These are phyloP conservation scores for Seira musarum DNA, from an alignment of 2,888 invertebrate genomes.

Conservation along the genomic window DNA sequence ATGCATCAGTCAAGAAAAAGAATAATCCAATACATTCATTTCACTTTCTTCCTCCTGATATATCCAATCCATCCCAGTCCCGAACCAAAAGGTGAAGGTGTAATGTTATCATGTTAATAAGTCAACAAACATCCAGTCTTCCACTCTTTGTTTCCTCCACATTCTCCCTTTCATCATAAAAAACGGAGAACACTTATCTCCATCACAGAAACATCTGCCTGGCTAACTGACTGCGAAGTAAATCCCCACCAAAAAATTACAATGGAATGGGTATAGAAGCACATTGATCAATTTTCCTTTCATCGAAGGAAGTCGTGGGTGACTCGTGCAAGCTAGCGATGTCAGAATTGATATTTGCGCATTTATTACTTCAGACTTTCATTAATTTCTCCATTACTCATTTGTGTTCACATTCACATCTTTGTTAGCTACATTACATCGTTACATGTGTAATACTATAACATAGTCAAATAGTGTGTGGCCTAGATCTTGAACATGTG, in stretches of 20 bases:
- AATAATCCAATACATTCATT: conserved; percentile 23
- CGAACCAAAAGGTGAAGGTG: conserved; percentile 29
- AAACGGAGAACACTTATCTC: conserved; percentile 38
- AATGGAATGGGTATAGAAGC: not conserved
- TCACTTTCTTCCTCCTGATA: no score
- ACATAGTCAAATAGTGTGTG: no score
- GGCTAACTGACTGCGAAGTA: conserved; percentile 28
- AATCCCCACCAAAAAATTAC: conserved; percentile 22
- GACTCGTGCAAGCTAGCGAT: no score
- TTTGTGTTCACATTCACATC: no score
- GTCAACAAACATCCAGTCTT: conserved; percentile 25
- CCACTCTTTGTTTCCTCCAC: not conserved
- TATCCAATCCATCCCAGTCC: not conserved
- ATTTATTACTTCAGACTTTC: conserved; percentile 39
- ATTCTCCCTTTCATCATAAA: conserved; percentile 25
- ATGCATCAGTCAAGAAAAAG: not conserved
- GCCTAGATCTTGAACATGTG: not conserved
- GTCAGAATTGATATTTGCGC: conserved; percentile 28
- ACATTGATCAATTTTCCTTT: conserved; percentile 37
- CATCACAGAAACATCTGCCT: conserved; percentile 55
- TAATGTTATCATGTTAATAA: conserved; percentile 46
- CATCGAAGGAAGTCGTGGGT: not conserved
- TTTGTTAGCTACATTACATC: not conserved
- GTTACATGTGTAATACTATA: no score
- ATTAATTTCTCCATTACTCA: conserved; percentile 20